These are phyloP conservation scores for Dromas ardeola DNA, from an alignment of 2,113 vertebrate species.

Conservation along the genomic window DNA sequence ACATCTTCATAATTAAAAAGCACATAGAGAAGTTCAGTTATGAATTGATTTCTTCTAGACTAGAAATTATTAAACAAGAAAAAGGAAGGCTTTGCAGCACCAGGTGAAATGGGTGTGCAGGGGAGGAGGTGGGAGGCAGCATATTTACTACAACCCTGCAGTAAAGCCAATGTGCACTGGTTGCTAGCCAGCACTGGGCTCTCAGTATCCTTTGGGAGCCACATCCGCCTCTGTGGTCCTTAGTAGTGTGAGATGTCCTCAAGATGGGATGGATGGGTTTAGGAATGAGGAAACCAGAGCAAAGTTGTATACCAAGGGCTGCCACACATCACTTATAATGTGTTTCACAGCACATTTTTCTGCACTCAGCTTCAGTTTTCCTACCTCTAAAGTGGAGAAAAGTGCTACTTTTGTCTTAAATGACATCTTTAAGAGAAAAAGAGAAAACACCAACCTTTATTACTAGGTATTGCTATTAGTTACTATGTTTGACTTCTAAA, in stretches of 20 bases:
- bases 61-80: background rate
- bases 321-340: background rate
- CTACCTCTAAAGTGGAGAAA: background rate
- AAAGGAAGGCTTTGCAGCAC: background rate
- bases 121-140: background rate
- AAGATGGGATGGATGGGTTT: background rate
- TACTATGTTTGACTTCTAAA: background rate
- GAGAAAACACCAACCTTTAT: background rate
- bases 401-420: background rate
- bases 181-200: background rate
- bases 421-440: background rate
- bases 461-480: background rate
- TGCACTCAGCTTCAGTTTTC: background rate
- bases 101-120: background rate
- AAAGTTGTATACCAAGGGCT: background rate
- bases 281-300: background rate
- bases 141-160: background rate
- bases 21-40: background rate
- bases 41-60: background rate
- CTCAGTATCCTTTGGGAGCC: background rate
- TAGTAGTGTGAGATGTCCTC: background rate
- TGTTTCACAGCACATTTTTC: background rate
- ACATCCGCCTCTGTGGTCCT: accelerated
- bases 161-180: background rate
- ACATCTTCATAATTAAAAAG: background rate